Base-by-base conservation (phyloP, 2,113 vertebrate species). In the Perca flavescens region DNA sequence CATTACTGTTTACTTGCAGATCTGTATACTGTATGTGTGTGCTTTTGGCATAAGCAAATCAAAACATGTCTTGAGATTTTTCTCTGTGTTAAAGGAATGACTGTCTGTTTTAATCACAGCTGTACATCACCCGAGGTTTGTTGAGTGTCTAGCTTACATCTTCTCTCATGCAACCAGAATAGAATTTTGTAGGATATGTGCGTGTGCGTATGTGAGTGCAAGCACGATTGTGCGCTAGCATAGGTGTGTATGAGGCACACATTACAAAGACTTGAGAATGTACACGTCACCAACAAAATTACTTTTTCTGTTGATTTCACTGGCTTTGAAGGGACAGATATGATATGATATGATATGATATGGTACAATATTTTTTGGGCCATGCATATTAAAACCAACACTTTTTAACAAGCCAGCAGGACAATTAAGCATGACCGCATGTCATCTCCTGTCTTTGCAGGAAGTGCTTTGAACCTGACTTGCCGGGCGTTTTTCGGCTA, bases 401-500 rank as follows among this genome's bases (percentile, higher is more conserved):
- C 78, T 21, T 40, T 74, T 74, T 49, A 65, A 56, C 14, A 68
- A 57, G 67, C 47, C 69, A 68, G 34, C 47, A 22, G 54, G 57
- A 47, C 69, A 64, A 57, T 88, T 14, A 22, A 40, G 8, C 56
- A 66, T 91, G 88, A 91, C 3, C 4, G 21, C 57, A 6, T 79
- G 91, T 90, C 84, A 79, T 67, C 87, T 94, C 69, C 54, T 71
- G 94, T 95, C 71, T 94, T 80, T 86, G 89, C 96, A 99, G 98
- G 98, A 1, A 91, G 95, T 52, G 95, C 96, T 67, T 94, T 98
- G 90, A 99, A 99, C 95, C 94, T 99, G 89, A 99, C 98, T 40
- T 99, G 98, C 93, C 93, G 96, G 93, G 98, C 98, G 46, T 99
- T 99, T 93, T 99, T 99, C 82, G 98, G 98, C 62, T 99, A 99